Percentiles rank a stretch among this genome's conserved stretches.
Evolutionary conservation across 2,113 vertebrate genomes (phyloP).

Genomic region (Forbesichthys papilliferus): DNA sequence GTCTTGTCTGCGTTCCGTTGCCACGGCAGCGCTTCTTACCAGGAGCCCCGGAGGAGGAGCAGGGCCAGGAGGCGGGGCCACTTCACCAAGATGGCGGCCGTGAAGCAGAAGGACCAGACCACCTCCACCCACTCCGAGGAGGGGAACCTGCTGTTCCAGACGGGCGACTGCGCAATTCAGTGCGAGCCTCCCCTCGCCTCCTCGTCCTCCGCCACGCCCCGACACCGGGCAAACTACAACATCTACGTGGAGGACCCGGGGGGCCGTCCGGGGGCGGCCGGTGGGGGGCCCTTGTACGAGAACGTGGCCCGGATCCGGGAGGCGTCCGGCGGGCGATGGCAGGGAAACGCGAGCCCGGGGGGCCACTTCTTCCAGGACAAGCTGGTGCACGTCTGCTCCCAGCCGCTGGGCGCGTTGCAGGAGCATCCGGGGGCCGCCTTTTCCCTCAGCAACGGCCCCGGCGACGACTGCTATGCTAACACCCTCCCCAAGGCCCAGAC

Average conservation of each 20-base stretch:
- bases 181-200: slow-evolving; percentile 74
- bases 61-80: slow-evolving; percentile 75
- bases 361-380: slow-evolving; percentile 83
- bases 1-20: neutral
- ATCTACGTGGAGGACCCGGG: slow-evolving; percentile 87
- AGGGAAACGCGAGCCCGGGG: slow-evolving; percentile 71
- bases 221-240: slow-evolving; percentile 86
- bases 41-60: slow-evolving; percentile 75
- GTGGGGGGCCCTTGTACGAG: slow-evolving; percentile 11
- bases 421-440: slow-evolving; percentile 85
- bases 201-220: slow-evolving; percentile 74
- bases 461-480: slow-evolving; percentile 83
- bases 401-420: slow-evolving; percentile 86
- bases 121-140: slow-evolving; percentile 92
- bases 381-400: slow-evolving; percentile 87
- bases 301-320: slow-evolving; percentile 67
- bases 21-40: slow-evolving; percentile 74
- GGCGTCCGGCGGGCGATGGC: slow-evolving; percentile 77
- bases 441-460: slow-evolving; percentile 80
- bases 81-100: slow-evolving; percentile 82
- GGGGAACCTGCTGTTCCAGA: slow-evolving; percentile 73
- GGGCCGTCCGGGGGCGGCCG: slow-evolving; percentile 27
- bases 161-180: slow-evolving; percentile 72
- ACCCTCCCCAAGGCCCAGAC: slow-evolving; percentile 85
- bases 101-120: slow-evolving; percentile 90